Conservation (phyloP, 2,113 vertebrate genomes). For the Hystrix brachyura region DNA sequence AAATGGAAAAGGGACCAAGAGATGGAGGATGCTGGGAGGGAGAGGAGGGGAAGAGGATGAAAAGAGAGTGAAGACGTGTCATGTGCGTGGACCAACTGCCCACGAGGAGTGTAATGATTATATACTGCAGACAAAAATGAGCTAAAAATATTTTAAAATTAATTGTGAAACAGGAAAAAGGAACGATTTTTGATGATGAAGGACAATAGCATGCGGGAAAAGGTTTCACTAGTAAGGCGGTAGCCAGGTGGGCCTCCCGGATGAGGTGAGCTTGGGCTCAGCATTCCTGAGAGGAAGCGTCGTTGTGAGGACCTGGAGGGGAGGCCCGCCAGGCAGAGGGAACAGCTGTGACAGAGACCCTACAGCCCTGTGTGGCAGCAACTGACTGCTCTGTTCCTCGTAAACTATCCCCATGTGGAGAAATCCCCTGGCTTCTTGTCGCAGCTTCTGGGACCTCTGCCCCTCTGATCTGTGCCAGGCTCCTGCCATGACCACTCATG, state of each 20-base stretch:
- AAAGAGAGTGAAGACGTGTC: background rate
- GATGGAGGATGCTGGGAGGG: too few species aligned
- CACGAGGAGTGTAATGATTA: background rate
- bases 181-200: background rate
- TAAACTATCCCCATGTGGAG: background rate
- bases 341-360: fast-evolving
- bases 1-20: background rate
- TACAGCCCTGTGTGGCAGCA: fast-evolving
- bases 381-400: too few species aligned
- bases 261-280: background rate
- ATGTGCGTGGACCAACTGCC: too few species aligned
- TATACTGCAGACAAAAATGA: background rate
- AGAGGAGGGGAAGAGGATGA: background rate
- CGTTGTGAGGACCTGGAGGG: too few species aligned
- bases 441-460: background rate
- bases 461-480: background rate
- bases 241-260: background rate
- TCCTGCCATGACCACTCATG: fast-evolving
- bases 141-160: background rate
- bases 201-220: background rate
- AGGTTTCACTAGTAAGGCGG: background rate
- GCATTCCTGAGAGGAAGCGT: fast-evolving
- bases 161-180: background rate
- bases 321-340: fast-evolving
- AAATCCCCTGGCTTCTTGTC: fast-evolving